Base-by-base conservation (phyloP, 2,113 vertebrate genomes). In the Glaucidium brasilianum region DNA sequence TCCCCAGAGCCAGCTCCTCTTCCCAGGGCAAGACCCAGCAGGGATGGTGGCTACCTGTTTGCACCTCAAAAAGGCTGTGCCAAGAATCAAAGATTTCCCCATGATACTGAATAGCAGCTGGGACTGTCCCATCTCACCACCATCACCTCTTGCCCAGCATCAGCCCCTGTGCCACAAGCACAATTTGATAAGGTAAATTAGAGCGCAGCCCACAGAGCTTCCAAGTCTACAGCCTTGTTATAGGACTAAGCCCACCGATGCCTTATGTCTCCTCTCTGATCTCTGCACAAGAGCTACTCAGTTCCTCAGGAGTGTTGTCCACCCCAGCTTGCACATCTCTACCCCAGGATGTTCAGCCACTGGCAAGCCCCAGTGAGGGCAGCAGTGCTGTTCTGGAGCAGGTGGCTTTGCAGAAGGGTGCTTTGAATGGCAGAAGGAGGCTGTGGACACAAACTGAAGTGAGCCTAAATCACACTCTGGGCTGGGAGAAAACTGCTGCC, bases 371-470 rank as follows among this genome's bases (percentile, higher is more conserved):
- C 67, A 39, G 52, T 0, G 0, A 35, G 27, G 41, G 29, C 68
- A 77, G 25, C 0, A 0, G 6, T 26, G n/a, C 5, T 12, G 43
- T 53, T 73, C 43, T 60, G 39, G 37, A 75, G 37, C 0, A 0
- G 55, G 17, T 39, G 7, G 27, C 35, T 93, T 27, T 73, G 49
- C 49, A 76, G 63, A 3, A 68, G 16, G 25, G 37, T 76, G 34
- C 30, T 73, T 76, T 50, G 22, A 76, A 74, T 1, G 15, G 53
- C 79, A 85, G 50, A 6, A 92, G 35, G 34, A 6, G 12, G 27
- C 37, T 71, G 5, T 9, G 30, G 10, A 43, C 41, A 29, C 14
- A 71, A 67, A 7, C 11, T 37, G 45, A 94, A 76, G 10, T 1
- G 13, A 92, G 30, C 32, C 55, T 59, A 77, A 67, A 50, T 26